Conservation (phyloP, 2,113 vertebrate species). For the Pycnonotus jocosus region DNA sequence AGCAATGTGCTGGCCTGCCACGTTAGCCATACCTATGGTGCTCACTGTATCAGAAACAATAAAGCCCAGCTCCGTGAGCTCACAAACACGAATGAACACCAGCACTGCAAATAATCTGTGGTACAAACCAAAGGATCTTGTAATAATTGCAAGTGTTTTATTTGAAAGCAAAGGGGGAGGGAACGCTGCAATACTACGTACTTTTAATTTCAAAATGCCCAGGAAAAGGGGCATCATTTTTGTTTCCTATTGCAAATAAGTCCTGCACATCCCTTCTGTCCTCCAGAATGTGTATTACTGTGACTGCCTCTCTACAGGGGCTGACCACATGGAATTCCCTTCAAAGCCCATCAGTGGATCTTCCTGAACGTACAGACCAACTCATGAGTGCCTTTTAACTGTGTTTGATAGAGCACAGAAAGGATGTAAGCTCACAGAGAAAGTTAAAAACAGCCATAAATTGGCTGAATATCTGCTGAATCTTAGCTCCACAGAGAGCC, state of each 20-base stretch:
- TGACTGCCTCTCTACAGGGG: background rate
- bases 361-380: background rate
- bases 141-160: background rate
- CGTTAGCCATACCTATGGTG: background rate
- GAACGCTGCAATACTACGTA: background rate
- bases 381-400: background rate
- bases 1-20: constrained; percentile 25
- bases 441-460: background rate
- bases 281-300: background rate
- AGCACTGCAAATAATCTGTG: background rate
- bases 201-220: background rate
- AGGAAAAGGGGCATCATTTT: background rate
- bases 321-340: background rate
- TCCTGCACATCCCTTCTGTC: background rate
- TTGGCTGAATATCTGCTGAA: background rate
- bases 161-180: background rate
- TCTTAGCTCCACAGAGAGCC: background rate
- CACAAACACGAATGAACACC: background rate
- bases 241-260: background rate
- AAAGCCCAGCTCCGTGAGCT: background rate
- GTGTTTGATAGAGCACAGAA: background rate
- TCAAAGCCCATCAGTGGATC: background rate
- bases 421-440: background rate
- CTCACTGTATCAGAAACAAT: constrained; percentile 41
- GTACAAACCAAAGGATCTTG: background rate